Percentiles rank a stretch among this genome's conserved stretches.
phyloP scores from a whole-genome alignment of 2,797 vertebrate species.

The Clarias laeviceps region DNA sequence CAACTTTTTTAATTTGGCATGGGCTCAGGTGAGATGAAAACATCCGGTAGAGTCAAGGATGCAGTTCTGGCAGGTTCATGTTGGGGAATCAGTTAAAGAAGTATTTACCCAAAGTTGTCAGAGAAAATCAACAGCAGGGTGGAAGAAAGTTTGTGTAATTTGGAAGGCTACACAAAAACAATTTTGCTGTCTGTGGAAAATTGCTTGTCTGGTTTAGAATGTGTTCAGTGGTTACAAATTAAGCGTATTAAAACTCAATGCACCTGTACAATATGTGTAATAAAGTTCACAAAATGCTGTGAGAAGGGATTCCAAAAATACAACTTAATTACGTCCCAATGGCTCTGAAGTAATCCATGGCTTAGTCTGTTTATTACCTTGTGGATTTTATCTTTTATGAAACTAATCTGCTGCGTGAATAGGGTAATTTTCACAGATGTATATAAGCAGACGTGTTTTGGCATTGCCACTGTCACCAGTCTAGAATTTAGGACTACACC shows the following conservation, averaged over 20 bases:
- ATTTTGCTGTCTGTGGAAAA: not conserved
- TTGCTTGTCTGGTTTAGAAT: not conserved
- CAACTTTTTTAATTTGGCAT: not conserved
- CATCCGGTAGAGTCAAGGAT: not conserved
- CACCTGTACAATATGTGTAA: not conserved
- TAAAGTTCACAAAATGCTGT: not conserved
- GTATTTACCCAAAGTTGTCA: not conserved
- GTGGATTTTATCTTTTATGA: not conserved
- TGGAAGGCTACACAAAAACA: not conserved
- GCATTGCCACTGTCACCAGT: not conserved
- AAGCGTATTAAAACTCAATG: not conserved
- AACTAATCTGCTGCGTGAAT: not conserved
- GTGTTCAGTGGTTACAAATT: not conserved
- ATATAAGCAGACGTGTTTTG: not conserved
- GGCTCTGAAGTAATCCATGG: not conserved
- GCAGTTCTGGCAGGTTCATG: not conserved
- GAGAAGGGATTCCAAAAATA: not conserved
- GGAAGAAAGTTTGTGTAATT: not conserved
- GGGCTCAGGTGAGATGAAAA: not conserved
- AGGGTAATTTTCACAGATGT: not conserved
- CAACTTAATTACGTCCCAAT: not conserved
- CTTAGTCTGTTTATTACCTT: not conserved
- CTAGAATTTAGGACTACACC: not conserved
- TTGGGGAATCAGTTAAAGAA: not conserved
- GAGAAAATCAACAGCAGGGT: not conserved